Base-by-base conservation (phyloP, 2,888 invertebrate genomes). In the Nineta flava region DNA sequence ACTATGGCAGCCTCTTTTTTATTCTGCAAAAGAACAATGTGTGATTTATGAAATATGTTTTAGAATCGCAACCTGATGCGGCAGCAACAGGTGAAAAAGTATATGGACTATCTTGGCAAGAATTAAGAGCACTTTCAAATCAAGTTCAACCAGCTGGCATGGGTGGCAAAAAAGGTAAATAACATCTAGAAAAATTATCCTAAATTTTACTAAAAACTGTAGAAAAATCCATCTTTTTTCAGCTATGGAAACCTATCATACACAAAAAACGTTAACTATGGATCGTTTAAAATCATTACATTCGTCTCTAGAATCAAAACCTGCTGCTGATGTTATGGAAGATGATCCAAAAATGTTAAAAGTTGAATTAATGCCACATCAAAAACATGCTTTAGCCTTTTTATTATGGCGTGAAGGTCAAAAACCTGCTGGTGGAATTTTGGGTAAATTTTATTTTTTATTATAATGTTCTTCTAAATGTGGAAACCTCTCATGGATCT, bases 321-420 rank as follows among this genome's bases (percentile, higher is more conserved):
- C 90, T 0, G 60, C 65, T 0, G 81, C 81, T 55, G 61, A 74
- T 51, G 67, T 73, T 9, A 61, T 69, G 21, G 79, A 76, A 0
- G 63, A 71, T 9, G 74, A 78, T 55, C 87, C 87, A 0, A 60
- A 61, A 26, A 79, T 77, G 0, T 63, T 93, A 0, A 74, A 69
- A 59, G 72, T 86, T 0, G 54, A 66, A 9, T 68, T 95, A 3
- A 84, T 92, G 84, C 69, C 74, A 9, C 92, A 95, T 67, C 95
- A 95, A 65, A 73, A 77, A 54, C 81, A 85, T 59, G 95, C 90
- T 0, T 67, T 96, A 0, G 77, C 83, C 10, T 96, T 95, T 94
- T 70, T 96, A 59, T 60, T 73, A 16, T 95, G 93, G 92, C 69
- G 95, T 16, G 96, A 96, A 68, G 71, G 71, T n/a, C 87, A 91